Percentiles rank a stretch among this genome's conserved stretches.
These are phyloP conservation scores for Emmelina monodactyla DNA, from an alignment of 2,888 invertebrate genomes.

Conservation along the genomic window DNA sequence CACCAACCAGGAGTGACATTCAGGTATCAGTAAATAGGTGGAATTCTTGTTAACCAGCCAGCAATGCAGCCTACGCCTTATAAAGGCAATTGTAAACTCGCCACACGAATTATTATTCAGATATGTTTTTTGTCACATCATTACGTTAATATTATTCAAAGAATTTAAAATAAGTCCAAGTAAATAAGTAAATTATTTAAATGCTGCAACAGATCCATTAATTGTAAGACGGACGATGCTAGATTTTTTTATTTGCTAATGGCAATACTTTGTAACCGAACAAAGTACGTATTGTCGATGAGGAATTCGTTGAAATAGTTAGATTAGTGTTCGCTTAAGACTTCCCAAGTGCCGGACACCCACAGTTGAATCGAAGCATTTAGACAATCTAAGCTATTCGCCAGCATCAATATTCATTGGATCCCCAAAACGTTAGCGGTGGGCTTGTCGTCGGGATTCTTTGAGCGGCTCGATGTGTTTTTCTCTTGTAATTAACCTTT, in stretches of 20 bases:
- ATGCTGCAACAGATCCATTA: not conserved
- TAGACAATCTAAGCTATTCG: slow-evolving; percentile 38
- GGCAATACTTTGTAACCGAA: too few species aligned
- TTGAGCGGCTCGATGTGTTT: slow-evolving; percentile 33
- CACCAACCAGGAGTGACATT: too few species aligned
- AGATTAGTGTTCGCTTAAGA: slow-evolving; percentile 1
- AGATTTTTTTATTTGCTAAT: too few species aligned
- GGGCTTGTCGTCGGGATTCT: slow-evolving; percentile 42
- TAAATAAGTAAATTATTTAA: slow-evolving; percentile 1
- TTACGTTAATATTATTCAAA: not conserved
- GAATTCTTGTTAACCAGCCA: not conserved
- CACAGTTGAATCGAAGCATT: slow-evolving; percentile 29
- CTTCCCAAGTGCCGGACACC: slow-evolving; percentile 27
- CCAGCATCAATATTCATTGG: slow-evolving; percentile 45
- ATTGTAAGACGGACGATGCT: not conserved
- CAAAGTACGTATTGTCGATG: too few species aligned
- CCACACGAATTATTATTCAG: not conserved
- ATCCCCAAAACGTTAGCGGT: slow-evolving; percentile 44
- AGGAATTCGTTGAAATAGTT: too few species aligned
- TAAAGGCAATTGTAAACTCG: not conserved
- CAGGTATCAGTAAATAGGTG: not conserved
- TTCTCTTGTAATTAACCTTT: slow-evolving; percentile 47
- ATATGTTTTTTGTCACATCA: not conserved
- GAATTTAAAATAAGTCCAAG: not conserved
- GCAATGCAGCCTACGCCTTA: not conserved